Percentiles rank a stretch among this genome's conserved stretches.
Evolutionary conservation across 2,113 vertebrate genomes (phyloP).

Genomic region (Bagarius yarrelli): DNA sequence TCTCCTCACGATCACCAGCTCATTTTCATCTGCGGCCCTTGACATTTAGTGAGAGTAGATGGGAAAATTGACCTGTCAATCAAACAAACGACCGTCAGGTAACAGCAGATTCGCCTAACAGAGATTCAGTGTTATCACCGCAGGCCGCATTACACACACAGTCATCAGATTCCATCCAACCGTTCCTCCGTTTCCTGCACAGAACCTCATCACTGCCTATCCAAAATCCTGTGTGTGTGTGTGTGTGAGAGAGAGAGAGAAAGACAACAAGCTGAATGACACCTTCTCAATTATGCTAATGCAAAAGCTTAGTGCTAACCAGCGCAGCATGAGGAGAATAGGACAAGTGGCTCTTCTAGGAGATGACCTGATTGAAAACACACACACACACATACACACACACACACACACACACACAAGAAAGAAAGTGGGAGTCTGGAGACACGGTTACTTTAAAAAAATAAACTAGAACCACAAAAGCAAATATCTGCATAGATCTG

Average conservation of each 20-base stretch:
- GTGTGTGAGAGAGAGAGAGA: slow-evolving; percentile 13
- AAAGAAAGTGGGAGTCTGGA: background rate
- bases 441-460: background rate
- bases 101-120: too few species aligned
- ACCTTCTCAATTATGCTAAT: slow-evolving; percentile 65
- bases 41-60: slow-evolving; percentile 5
- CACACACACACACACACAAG: background rate
- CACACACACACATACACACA: background rate
- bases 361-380: slow-evolving; percentile 41
- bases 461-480: background rate
- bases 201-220: slow-evolving; percentile 42
- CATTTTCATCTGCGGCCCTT: background rate
- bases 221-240: slow-evolving; percentile 44
- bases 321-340: slow-evolving; percentile 51
- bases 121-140: slow-evolving; percentile 1
- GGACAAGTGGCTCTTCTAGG: slow-evolving; percentile 16
- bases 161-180: slow-evolving; percentile 9
- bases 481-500: too few species aligned
- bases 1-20: background rate
- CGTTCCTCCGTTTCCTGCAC: slow-evolving; percentile 7
- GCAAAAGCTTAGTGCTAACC: slow-evolving; percentile 38
- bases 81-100: background rate
- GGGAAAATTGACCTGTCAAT: slow-evolving; percentile 1
- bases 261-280: slow-evolving; percentile 56
- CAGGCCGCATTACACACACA: background rate